phyloP scores from a whole-genome alignment of 2,113 vertebrate genomes.

The Rhagologus leucostigma region DNA sequence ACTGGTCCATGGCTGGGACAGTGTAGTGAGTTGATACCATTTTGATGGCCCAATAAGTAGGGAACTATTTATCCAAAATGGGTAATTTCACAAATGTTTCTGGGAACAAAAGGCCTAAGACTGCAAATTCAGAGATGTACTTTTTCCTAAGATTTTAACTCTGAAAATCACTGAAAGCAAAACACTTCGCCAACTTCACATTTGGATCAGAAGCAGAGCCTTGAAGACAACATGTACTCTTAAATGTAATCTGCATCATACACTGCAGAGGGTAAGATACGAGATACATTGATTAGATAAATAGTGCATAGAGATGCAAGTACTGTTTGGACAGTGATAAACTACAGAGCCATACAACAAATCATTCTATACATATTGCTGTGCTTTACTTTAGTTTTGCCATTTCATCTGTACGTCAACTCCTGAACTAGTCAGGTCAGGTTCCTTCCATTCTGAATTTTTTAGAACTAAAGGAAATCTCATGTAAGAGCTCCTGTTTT shows the following conservation, averaged over 20 bases:
- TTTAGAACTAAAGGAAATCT: background rate
- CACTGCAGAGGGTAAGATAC: background rate
- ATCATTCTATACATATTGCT: background rate
- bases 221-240: fast-evolving
- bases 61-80: background rate
- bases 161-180: background rate
- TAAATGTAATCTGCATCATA: background rate
- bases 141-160: background rate
- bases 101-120: background rate
- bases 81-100: background rate
- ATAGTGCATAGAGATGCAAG: background rate
- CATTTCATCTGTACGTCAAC: background rate
- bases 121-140: background rate
- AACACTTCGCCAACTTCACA: background rate
- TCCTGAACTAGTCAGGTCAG: background rate
- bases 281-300: background rate
- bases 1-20: background rate
- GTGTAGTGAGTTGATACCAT: background rate
- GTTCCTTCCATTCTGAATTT: background rate
- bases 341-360: background rate
- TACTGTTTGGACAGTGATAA: background rate
- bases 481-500: background rate
- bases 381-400: background rate
- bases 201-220: background rate
- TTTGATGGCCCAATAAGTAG: background rate